Base-by-base conservation (phyloP, 2,888 invertebrate species). In the Phyllotreta striolata region DNA sequence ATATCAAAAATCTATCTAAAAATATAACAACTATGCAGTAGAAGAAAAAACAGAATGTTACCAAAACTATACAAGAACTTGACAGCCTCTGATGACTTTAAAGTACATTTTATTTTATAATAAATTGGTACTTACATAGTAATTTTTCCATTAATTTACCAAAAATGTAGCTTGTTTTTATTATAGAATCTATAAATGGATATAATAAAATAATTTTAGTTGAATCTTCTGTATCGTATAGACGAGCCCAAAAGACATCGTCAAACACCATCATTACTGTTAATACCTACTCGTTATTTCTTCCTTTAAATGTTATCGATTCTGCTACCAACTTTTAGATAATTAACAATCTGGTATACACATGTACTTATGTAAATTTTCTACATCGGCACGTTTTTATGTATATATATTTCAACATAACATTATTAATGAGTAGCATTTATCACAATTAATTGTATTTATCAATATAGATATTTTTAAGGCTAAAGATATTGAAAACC, bases 361-460 rank as follows among this genome's bases (percentile, higher is more conserved):
- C 34, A 40, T 58, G 58, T 58, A 46, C 44, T 38, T 46, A 56
- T 58, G 35, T 41, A 38, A 58, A 58, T 40, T 49, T 47, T 38
- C 7, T 5, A 24, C 38, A 49, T 40, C 49, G 34, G 47, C 40
- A 49, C 12, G 49, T 58, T 49, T 57, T 46, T 46, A n/a, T 46
- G 13, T 57, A 34, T 13, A 13, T 12, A 46, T 13, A 13, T 12
- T 58, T 34, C 14, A 40, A 58, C 41, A 39, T 41, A 40, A 58
- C 58, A 58, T 24, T 24, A 58, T 49, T 49, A 58, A 58, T 58
- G 38, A 49, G 14, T 54, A 40, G 24, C 58, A 58, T 58, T 58
- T 49, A 58, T 58, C 40, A 58, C 58, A 44, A 58, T 58, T 58
- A 49, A 47, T 58, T 58, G 39, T n/a, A 57, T 57, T 47, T 38